Conservation (phyloP, 2,113 vertebrate genomes). For the Thomomys bottae region DNA sequence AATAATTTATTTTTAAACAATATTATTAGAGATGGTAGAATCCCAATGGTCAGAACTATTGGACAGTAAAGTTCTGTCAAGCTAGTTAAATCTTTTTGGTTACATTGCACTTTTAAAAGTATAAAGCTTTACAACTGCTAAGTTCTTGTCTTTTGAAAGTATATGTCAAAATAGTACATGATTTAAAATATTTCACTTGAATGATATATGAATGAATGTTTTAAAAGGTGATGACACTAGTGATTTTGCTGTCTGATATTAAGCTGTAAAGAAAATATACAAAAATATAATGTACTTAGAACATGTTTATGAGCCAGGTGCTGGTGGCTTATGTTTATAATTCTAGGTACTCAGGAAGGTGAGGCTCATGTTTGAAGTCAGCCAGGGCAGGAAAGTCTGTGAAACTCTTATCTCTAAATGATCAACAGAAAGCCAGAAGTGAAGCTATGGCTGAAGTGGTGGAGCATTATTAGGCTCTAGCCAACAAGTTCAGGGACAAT, state of each 20-base stretch:
- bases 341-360: too few relatives aligned
- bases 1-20: constrained; percentile 34
- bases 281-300: constrained; percentile 37
- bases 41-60: constrained; percentile 7
- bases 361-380: too few relatives aligned
- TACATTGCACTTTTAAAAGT: constrained; percentile 45
- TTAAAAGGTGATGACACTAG: constrained; percentile 70
- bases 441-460: too few relatives aligned
- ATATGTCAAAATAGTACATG: constrained; percentile 62
- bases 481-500: too few relatives aligned
- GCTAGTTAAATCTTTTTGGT: constrained; percentile 54
- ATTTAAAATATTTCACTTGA: constrained; percentile 71
- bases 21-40: constrained; percentile 31
- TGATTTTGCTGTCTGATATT: constrained; percentile 59
- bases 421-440: too few relatives aligned
- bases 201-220: constrained; percentile 55
- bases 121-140: constrained; percentile 39
- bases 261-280: constrained; percentile 69
- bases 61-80: constrained; percentile 49
- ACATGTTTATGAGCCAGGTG: neutral
- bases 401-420: too few relatives aligned
- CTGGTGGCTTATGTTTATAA: too few relatives aligned
- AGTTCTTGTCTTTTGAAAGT: constrained; percentile 72
- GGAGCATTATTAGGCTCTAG: too few relatives aligned
- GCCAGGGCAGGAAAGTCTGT: too few relatives aligned